Base-by-base conservation (phyloP, 2,113 vertebrate species). In the Sporophila hypoxantha region DNA sequence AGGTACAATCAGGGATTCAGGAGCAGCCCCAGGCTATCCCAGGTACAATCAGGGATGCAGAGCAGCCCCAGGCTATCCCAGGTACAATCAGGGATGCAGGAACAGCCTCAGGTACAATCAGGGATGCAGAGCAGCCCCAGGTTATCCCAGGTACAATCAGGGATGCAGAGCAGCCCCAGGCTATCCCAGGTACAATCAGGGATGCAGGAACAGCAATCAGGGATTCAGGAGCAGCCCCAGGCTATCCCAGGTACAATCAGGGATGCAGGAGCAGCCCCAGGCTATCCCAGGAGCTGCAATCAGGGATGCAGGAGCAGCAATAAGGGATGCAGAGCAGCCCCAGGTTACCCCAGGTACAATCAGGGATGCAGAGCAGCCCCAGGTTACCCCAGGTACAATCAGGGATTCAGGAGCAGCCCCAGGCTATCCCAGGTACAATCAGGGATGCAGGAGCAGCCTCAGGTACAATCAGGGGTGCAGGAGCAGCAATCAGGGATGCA, bases 31-130 rank as follows among this genome's bases (percentile, higher is more conserved):
- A 59, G 56, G 8, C 0, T 12, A 47, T 23, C 46, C 46, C 46
- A 47, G 12, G 46, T 39, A 14, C 39, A 39, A 39, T 39, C 30
- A 55, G 52, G 50, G 37, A 12, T 25, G 16, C 41, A 37, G 22
- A 32, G 8, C 52, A 52, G 41, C 0, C 0, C 8, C 23, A 26
- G 47, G 14, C 3, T 26, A 49, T 25, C 47, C 37, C 59, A 4
- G 4, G 7, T 57, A 41, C 17, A 14, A 4, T 2, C 0, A 2
- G 15, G 26, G 44, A n/a, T 17, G 17, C 42, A 42, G 36, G 36
- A 41, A 14, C 60, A 62, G 37, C 5, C 60, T 2, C 46, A 47
- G 46, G 22, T 47, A 12, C 46, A 47, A 21, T 25, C 0, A 2
- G 14, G 27, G 34, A 17, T 16, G 18, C 39, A 39, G 37, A 39